Base-by-base conservation (phyloP, 2,797 vertebrate genomes). In the Phrynocephalus guinanensis region DNA sequence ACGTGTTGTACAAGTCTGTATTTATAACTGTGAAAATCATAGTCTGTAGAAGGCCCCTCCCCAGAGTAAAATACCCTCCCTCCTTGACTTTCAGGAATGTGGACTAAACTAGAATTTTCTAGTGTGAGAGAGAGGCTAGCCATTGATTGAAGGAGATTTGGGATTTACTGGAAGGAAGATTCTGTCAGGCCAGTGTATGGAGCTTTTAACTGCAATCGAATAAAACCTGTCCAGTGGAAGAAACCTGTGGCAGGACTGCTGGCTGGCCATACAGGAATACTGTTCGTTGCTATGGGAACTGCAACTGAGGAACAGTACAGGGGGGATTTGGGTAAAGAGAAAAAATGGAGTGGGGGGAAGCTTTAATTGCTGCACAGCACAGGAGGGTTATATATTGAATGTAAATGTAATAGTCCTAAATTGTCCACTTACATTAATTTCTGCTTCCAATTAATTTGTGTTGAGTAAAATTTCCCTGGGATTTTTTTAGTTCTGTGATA, bases 401-500 rank as follows among this genome's bases (percentile, higher is more conserved):
- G 2, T 13, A 83, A 95, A 93, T 91, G 87, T 91, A 93, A 91
- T 94, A 93, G 87, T 94, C 85, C 84, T 92, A 86, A 90, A 88
- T 83, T 88, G 83, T 91, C 95, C 13, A 33, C 91, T 93, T 92
- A 91, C 96, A 95, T 95, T 96, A 96, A 96, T 97, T 93, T 87
- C 87, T 93, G 86, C 91, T 95, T 96, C 93, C 90, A 96, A 93
- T 97, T 97, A 97, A 97, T 98, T 97, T 95, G 92, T 68, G 82
- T 82, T 95, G 93, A 96, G 95, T 95, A 95, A 97, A 97, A 96
- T 95, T 95, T 95, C 95, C 90, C 60, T 94, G 95, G 95, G 96
- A 95, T 93, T 96, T 93, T 96, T 97, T 96, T 97, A 97, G 97
- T 97, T 76, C 95, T 96, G 89, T 95, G 96, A 94, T 97, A 96